Base-by-base conservation (phyloP, 2,888 invertebrate genomes). In the Dioctria linearis region DNA sequence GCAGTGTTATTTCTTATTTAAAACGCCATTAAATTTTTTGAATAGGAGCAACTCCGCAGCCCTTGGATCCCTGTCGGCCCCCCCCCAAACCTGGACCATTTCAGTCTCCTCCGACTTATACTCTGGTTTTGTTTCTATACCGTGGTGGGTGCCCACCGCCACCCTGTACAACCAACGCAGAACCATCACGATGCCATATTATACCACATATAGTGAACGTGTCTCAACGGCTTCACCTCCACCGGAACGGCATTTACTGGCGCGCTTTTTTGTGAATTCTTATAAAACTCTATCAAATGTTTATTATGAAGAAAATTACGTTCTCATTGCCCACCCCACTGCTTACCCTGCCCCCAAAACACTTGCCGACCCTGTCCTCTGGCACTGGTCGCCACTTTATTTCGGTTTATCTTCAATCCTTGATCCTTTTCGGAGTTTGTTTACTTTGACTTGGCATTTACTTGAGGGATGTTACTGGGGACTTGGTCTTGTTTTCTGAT, bases 1-100 rank as follows among this genome's bases (percentile, higher is more conserved):
- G 59, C 51, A 69, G 67, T 43, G 67, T 79, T 79, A 79, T 79
- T 66, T 79, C 66, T 79, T 79, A 79, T 79, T 79, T 69, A 79
- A 67, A 79, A 79, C 67, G 67, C 79, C 79, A 79, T 79, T 79
- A 79, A 79, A 79, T 57, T 79, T 79, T 79, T 79, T 79, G 79
- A 79, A 79, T 79, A 79, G 79, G 57, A 67, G 8, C 67, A 46
- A 39, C 46, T 67, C 25, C 54, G n/a, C 57, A 66, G 42, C 51
- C 67, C 54, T 11, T 46, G 11, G 25, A 25, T 25, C 25, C 13
- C 3, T 46, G 9, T 6, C 37, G n/a, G 66, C 5, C 6, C n/a
- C 5, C 6, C n/a, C 13, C 61, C 61, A 13, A 8, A 25, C 13
- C 66, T n/a, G 66, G 66, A 46, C 66, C 66, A 43, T 66, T 43